phyloP scores from a whole-genome alignment of 2,113 vertebrate genomes.

The Donacobius atricapilla region DNA sequence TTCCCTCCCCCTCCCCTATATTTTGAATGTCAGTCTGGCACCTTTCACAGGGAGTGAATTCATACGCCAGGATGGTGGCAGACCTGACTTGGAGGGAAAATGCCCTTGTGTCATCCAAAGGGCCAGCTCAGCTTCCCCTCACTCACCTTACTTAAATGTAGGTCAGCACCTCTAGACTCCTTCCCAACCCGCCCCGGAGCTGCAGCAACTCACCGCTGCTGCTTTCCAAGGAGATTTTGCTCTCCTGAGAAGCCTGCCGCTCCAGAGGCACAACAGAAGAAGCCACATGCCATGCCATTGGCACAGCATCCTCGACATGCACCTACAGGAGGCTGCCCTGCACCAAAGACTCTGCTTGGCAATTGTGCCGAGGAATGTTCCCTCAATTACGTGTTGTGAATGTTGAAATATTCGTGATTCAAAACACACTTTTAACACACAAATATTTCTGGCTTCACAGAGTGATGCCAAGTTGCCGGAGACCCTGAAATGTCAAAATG shows the following conservation, averaged over 20 bases:
- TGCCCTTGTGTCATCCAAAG: not conserved
- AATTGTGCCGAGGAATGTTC: not conserved
- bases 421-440: not conserved
- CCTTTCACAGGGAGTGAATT: not conserved
- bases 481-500: conserved; percentile 31
- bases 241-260: not conserved
- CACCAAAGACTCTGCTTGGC: not conserved
- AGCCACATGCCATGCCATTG: not conserved
- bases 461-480: not conserved
- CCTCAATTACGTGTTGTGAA: not conserved
- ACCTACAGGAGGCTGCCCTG: not conserved
- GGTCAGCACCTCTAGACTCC: conserved; percentile 36
- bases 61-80: not conserved
- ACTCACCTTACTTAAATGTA: not conserved
- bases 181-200: not conserved
- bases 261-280: not conserved
- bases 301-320: not conserved
- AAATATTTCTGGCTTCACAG: not conserved
- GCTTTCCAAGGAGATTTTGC: not conserved
- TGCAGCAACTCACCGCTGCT: not conserved
- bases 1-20: fast-evolving
- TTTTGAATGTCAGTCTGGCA: not conserved
- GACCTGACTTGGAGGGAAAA: not conserved
- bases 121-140: not conserved
- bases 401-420: not conserved